Evolutionary conservation across 1,140 invertebrate genomes (phyloP).

Genomic region (Notospermus geniculatus): DNA sequence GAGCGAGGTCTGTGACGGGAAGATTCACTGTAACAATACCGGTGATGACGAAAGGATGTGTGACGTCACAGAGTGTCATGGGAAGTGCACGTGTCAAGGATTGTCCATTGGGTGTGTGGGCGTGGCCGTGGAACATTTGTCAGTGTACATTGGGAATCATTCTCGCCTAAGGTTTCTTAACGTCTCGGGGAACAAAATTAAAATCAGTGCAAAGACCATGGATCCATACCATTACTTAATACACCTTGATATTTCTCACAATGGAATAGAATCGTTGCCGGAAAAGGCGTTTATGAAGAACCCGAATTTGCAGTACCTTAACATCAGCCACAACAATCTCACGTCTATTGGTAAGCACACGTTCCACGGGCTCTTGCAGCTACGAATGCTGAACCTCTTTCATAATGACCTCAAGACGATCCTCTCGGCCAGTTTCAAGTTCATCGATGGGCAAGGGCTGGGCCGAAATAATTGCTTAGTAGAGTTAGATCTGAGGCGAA

Average conservation of each 20-base stretch:
- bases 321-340: neutral
- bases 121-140: neutral
- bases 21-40: conserved; percentile 7
- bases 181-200: neutral
- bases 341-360: neutral
- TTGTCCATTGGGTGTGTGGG: neutral
- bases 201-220: neutral
- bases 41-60: conserved; percentile 14
- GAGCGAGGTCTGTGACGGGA: conserved; percentile 16
- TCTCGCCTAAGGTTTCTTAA: neutral
- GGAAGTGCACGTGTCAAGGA: neutral
- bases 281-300: neutral
- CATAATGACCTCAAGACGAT: neutral
- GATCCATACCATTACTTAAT: neutral
- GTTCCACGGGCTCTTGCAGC: neutral
- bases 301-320: neutral
- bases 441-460: neutral
- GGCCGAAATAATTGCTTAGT: too few relatives aligned
- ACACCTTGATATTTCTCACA: neutral
- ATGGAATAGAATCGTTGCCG: neutral
- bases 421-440: too few relatives aligned
- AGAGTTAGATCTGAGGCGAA: too few relatives aligned
- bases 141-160: neutral
- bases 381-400: neutral
- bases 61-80: neutral